Evolutionary conservation across 2,888 invertebrate species (phyloP).

Genomic region (Vandiemenella viatica): DNA sequence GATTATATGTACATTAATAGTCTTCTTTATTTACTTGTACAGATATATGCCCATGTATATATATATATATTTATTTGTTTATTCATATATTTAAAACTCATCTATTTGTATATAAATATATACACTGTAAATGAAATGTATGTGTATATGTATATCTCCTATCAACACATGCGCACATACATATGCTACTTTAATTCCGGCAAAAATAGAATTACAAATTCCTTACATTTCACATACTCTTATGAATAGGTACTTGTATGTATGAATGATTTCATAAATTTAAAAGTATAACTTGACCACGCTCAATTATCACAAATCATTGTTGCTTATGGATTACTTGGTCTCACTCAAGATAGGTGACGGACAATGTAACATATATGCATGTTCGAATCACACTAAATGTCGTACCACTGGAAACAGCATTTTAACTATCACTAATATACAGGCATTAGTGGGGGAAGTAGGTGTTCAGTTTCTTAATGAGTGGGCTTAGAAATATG

Average conservation of each 20-base stretch:
- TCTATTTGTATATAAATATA: conserved; percentile 1
- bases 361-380: not conserved
- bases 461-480: no score
- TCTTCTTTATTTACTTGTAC: not conserved
- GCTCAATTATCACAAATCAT: not conserved
- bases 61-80: not conserved
- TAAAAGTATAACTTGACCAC: not conserved
- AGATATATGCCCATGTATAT: not conserved
- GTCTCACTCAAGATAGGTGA: no score
- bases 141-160: conserved; percentile 19
- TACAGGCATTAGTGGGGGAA: no score
- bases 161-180: not conserved
- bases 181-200: not conserved
- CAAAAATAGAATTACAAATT: not conserved
- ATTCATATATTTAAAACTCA: not conserved
- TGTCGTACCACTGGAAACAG: no score
- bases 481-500: no score
- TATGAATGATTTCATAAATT: not conserved
- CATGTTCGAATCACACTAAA: not conserved
- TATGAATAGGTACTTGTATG: not conserved
- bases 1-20: not conserved
- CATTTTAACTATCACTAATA: no score
- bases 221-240: no score
- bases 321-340: not conserved
- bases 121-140: not conserved